Conservation (phyloP, 2,113 vertebrate genomes). For the Nibea coibor region DNA sequence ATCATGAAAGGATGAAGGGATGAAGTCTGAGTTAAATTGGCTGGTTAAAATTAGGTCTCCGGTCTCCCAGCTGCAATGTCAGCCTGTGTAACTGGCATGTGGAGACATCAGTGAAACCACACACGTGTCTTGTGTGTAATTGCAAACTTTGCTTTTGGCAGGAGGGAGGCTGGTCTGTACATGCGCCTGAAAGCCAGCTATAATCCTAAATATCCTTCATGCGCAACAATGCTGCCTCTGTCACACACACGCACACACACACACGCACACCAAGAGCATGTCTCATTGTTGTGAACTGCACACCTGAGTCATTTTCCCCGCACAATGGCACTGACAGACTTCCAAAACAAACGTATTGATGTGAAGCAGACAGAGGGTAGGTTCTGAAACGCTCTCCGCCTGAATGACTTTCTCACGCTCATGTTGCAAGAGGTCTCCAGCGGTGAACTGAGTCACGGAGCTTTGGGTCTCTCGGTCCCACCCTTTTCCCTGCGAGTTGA, state of each 20-base stretch:
- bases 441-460: slow-evolving; percentile 84
- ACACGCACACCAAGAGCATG: slow-evolving; percentile 42
- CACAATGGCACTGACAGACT: slow-evolving; percentile 75
- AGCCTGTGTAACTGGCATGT: slow-evolving; percentile 20
- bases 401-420: slow-evolving; percentile 97
- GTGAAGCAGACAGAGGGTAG: slow-evolving; percentile 70
- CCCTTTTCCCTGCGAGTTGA: slow-evolving; percentile 75
- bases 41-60: neutral
- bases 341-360: slow-evolving; percentile 79
- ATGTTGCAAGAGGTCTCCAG: slow-evolving; percentile 84
- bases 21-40: neutral
- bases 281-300: slow-evolving; percentile 54
- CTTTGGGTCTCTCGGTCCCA: slow-evolving; percentile 57
- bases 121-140: slow-evolving; percentile 40
- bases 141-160: slow-evolving; percentile 54
- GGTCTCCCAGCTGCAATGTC: neutral
- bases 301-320: slow-evolving; percentile 69
- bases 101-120: slow-evolving; percentile 38
- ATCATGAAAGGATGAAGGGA: neutral
- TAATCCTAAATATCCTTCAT: slow-evolving; percentile 48
- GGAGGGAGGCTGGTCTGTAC: slow-evolving; percentile 45
- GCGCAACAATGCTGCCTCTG: slow-evolving; percentile 60
- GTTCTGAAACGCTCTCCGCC: slow-evolving; percentile 80
- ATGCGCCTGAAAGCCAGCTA: slow-evolving; percentile 12
- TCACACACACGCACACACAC: slow-evolving; percentile 54